A percentile compares a stretch with the other conserved stretches of the same genome.
These are phyloP conservation scores for Lacanobia oleracea DNA, from an alignment of 2,888 invertebrate species.

Conservation along the genomic window DNA sequence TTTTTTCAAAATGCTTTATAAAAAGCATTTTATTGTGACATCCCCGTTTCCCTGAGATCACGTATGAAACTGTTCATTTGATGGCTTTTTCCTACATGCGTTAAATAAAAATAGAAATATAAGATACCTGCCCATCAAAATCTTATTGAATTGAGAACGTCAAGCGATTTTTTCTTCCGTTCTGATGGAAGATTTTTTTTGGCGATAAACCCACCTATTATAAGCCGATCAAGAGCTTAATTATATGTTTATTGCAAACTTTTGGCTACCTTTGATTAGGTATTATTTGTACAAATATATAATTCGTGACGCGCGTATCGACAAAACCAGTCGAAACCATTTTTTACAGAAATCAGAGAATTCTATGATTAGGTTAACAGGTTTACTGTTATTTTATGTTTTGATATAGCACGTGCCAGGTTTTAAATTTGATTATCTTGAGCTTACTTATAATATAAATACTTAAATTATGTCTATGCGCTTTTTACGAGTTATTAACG, in stretches of 20 bases:
- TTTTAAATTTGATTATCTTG: too few relatives aligned
- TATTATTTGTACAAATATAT: conserved; percentile 19
- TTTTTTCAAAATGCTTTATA: too few relatives aligned
- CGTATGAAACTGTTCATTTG: background rate
- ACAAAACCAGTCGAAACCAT: background rate
- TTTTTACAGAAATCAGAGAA: conserved; percentile 26
- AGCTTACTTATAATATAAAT: too few relatives aligned
- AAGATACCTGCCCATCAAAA: conserved; percentile 25
- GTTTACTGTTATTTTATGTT: conserved; percentile 23
- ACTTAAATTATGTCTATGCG: background rate
- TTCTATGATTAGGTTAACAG: conserved; percentile 38
- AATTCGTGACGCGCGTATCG: background rate
- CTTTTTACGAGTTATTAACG: background rate
- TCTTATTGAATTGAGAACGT: conserved; percentile 32
- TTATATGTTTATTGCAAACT: conserved; percentile 10
- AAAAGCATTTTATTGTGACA: too few relatives aligned
- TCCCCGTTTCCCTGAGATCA: too few relatives aligned
- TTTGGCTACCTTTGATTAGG: conserved; percentile 26
- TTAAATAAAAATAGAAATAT: background rate
- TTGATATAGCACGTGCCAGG: conserved; percentile 11
- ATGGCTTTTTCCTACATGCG: background rate
- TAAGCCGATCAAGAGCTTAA: conserved; percentile 15
- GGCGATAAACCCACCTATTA: conserved; percentile 18
- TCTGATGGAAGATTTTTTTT: background rate
- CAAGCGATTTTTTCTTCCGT: background rate